Base-by-base conservation (phyloP, 2,113 vertebrate genomes). In the Syrrhaptes paradoxus region DNA sequence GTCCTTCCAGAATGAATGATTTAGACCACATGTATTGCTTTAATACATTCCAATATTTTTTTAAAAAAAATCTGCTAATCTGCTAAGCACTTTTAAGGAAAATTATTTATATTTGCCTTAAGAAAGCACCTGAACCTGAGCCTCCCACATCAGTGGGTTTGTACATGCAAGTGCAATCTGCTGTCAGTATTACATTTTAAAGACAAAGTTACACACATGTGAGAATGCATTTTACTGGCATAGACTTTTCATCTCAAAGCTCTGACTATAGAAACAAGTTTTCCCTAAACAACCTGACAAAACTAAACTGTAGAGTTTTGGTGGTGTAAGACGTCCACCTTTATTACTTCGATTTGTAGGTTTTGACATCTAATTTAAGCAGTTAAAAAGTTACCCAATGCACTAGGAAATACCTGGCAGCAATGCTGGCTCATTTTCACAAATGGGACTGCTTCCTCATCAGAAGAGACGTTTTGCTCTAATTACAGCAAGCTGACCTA, bases 171-270 rank as follows among this genome's bases (percentile, higher is more conserved):
- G 14, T 25, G n/a, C 2, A 6, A 66, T n/a, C 41, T 62, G 59
- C 46, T 70, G 59, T 20, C n/a, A 59, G 2, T 11, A 38, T 14
- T 14, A 22, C 0, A 0, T 38, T 59, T 41, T 45, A 71, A 79
- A 79, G 25, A 82, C 4, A 5, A 41, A 24, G 10, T 49, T 65
- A 36, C 26, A 66, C 11, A 32, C 5, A 6, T 1, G 4, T 55
- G 15, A 73, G 12, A 58, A 79, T 3, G 13, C 9, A 55, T 54
- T 87, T 88, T 51, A 66, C 17, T 54, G 29, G 21, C 51, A 43
- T 0, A 62, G 34, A 41, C 19, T 58, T 85, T 21, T 49, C 45
- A 57, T 20, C 45, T n/a, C 28, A 70, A 68, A 70, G 51, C 36
- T 66, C 25, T 48, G 32, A 59, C 6, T 28, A 43, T 79, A 78